These are phyloP conservation scores for Ceryle rudis DNA, from an alignment of 2,797 vertebrate genomes.

Conservation along the genomic window DNA sequence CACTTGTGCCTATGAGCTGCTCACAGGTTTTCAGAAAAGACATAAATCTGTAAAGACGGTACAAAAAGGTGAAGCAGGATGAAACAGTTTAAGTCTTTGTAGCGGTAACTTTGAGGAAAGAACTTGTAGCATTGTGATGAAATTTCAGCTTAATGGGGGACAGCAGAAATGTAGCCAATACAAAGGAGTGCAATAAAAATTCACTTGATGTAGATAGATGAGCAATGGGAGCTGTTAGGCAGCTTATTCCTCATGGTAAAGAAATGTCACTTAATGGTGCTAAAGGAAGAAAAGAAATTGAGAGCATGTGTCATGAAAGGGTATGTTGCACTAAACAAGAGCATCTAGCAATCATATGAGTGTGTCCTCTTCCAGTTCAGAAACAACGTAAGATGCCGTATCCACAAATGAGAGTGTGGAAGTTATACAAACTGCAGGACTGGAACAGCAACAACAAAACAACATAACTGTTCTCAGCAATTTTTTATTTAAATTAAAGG, in stretches of 20 bases:
- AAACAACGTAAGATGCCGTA: not conserved
- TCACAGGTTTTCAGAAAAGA: not conserved
- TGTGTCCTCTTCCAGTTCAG: not conserved
- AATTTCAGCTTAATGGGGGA: not conserved
- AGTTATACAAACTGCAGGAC: not conserved
- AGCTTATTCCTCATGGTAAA: not conserved
- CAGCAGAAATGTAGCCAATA: not conserved
- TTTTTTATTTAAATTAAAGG: not conserved
- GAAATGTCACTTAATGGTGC: not conserved
- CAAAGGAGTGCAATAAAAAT: not conserved
- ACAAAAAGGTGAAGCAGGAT: not conserved
- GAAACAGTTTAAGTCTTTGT: not conserved
- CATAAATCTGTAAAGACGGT: not conserved
- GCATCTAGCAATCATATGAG: not conserved
- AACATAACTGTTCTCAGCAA: not conserved
- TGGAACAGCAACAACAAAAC: not conserved
- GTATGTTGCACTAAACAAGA: not conserved
- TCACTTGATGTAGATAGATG: not conserved
- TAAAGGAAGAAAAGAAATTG: not conserved
- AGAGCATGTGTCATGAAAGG: not conserved
- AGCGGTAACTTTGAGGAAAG: not conserved
- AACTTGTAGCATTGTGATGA: not conserved
- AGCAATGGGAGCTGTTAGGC: not conserved
- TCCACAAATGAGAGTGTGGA: not conserved
- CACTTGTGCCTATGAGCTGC: not conserved